Evolutionary conservation across 2,888 invertebrate genomes (phyloP), one percentile per base, ranked within the genome.

Genomic region (Molorchus minor): DNA sequence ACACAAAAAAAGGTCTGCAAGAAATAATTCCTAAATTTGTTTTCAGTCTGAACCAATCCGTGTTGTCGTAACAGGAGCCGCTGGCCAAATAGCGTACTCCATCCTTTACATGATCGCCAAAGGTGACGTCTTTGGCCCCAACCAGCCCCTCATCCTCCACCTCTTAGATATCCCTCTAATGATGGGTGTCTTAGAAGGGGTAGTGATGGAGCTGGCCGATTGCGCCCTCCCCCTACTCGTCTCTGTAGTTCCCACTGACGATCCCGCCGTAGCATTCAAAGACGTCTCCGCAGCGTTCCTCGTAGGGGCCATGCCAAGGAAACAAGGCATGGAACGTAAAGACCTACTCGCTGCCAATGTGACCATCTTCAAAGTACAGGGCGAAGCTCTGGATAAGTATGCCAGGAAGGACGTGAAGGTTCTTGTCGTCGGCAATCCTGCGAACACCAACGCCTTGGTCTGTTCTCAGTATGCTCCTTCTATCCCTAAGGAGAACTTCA

Each of bases 61-160:
- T 83, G 95, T 98, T 67, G 91, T 96, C 60, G 93, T 99, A 21
- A 99, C 98, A 53, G 99, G 99, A 62, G 99, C 99, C 71, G 99
- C 98, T 61, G 99, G 99, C 13, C 99, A 99, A 83, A 99, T 99
- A 71, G 98, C 96, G 60, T 99, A 99, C 81, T 98, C 98, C 1
- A 83, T 99, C 40, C 84, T 99, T 10, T 95, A 95, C 78, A 93
- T 96, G 83, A 87, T 99, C 69, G 95, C 95, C 10, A 95, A 95
- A 74, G 99, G 98, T 60, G 92, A 94, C 79, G 96, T 98, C 0
- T 98, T 98, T 80, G 98, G 98, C 21, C 84, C 86, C 46, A 85
- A 93, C 43, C 96, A 96, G 82, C 90, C 93, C 0, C 84, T 99
- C 17, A 89, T 89, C 76, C 85, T 99, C 43, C 92, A 94, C 77